Conservation (phyloP, 2,797 vertebrate species). For the Octomys mimax region DNA sequence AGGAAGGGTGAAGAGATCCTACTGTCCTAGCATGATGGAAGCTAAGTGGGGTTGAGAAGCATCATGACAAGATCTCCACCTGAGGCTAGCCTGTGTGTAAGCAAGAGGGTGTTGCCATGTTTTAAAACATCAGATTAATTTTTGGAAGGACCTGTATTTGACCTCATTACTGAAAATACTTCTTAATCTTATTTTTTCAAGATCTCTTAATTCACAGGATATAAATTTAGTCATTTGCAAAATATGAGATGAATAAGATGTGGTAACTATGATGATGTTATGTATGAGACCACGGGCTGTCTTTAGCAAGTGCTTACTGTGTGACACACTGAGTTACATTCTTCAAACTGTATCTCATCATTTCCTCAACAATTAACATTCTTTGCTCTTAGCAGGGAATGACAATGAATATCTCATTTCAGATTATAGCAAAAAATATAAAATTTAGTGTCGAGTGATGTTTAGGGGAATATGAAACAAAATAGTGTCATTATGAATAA, state of each 20-base stretch:
- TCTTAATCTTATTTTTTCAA: not conserved
- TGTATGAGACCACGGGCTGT: not conserved
- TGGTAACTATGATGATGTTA: not conserved
- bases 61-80: not conserved
- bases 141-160: not conserved
- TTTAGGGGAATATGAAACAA: not conserved
- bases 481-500: not conserved
- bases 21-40: not conserved
- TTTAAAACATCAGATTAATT: conserved; percentile 6
- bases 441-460: not conserved
- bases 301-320: not conserved
- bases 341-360: not conserved
- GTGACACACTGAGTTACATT: not conserved
- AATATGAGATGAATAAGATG: not conserved
- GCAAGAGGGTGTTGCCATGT: not conserved
- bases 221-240: not conserved
- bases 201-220: not conserved
- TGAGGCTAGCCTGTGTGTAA: not conserved
- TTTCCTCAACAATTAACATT: conserved; percentile 6
- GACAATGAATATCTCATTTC: not conserved
- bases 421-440: not conserved
- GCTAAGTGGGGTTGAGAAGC: not conserved
- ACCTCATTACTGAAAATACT: not conserved
- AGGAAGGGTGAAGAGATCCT: not conserved
- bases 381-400: not conserved